Evolutionary conservation across 2,797 vertebrate genomes (phyloP).

Genomic region (Phoxinus dragarum): DNA sequence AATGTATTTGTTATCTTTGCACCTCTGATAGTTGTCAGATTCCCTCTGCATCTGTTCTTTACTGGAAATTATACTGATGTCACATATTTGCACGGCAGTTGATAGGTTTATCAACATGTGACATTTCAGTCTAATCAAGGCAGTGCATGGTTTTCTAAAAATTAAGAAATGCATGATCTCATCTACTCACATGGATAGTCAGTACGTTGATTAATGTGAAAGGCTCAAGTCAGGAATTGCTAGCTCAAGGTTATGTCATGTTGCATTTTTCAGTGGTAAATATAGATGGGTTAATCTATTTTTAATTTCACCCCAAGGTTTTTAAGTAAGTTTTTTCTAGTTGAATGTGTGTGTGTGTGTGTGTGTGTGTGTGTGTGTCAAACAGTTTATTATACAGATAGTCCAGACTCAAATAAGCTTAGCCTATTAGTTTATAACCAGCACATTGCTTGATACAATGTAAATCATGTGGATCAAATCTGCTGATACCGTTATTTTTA

Average conservation of each 20-base stretch:
- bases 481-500: background rate
- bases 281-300: background rate
- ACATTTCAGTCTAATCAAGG: background rate
- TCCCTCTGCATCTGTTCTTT: background rate
- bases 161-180: background rate
- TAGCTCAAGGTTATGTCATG: slow-evolving; percentile 3
- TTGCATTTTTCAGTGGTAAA: background rate
- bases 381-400: background rate
- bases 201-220: background rate
- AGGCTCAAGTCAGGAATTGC: background rate
- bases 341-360: background rate
- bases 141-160: background rate
- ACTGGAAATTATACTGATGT: slow-evolving; percentile 3
- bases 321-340: background rate
- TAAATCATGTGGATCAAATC: background rate
- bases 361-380: background rate
- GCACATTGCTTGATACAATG: background rate
- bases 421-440: background rate
- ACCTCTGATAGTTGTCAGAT: background rate
- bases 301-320: background rate
- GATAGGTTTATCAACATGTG: background rate
- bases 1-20: background rate
- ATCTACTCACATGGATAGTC: background rate
- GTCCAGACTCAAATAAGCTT: background rate
- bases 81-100: background rate